Evolutionary conservation across 1,140 invertebrate genomes (phyloP), one percentile per base, ranked within the genome.

Genomic region (Eurosta solidaginis): DNA sequence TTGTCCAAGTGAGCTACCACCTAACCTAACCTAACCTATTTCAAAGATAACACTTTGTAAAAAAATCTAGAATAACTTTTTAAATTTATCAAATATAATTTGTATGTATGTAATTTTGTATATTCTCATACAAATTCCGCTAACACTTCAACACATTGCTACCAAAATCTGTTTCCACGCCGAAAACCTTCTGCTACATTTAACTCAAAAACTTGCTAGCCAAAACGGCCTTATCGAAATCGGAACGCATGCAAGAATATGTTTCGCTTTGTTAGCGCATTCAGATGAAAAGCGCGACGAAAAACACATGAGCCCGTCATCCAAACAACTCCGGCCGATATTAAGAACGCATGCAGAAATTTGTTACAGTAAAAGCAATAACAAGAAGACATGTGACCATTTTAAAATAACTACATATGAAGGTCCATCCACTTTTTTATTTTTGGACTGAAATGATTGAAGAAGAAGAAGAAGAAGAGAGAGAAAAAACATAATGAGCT

Each of bases 261-360:
- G 84, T 49, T 82, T 85, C 80, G 79, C 83, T 83, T 85, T 84
- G 83, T 85, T 83, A 80, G 83, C 77, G 83, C 84, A 82, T 76
- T 77, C 68, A 79, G 63, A 81, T 77, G 75, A 79, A 78, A 79
- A 79, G 50, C 76, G n/a, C n/a, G 77, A 29, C 74, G n/a, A 36
- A 25, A 50, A 44, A 25, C n/a, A 47, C 27, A 33, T 49, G 22
- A 33, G 40, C 40, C 40, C 36, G n/a, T 74, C 20, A 36, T 74
- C 73, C 9, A 25, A 74, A 20, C 42, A 17, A 45, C 4, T 78
- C 52, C 54, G 78, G 78, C 20, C 7, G 14, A 47, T 12, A 33
- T 44, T 25, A 29, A 54, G 59, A 81, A 36, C 83, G 83, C 83
- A 84, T 85, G 84, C 84, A 82, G 80, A 80, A 85, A 85, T 85